phyloP scores from a whole-genome alignment of 2,888 invertebrate species.

The Diaphora mendica region DNA sequence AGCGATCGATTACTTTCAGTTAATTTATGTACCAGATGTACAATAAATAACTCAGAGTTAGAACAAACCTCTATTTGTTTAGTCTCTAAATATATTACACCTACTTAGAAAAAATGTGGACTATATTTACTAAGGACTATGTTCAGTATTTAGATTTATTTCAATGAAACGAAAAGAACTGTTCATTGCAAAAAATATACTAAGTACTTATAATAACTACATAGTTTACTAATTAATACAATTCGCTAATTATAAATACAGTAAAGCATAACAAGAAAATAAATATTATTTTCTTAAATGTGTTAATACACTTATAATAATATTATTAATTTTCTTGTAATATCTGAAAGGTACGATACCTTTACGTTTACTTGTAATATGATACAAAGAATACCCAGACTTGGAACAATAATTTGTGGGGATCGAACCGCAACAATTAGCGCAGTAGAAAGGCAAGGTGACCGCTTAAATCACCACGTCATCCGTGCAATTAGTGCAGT shows the following conservation, averaged over 20 bases:
- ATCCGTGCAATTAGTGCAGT: too few relatives aligned
- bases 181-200: background rate
- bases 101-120: background rate
- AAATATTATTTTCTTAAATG: too few relatives aligned
- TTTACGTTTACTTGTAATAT: background rate
- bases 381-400: too few relatives aligned
- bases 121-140: background rate
- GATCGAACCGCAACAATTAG: too few relatives aligned
- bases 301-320: too few relatives aligned
- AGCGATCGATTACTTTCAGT: conserved; percentile 10
- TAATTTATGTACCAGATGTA: conserved; percentile 8
- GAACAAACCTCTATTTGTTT: background rate
- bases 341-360: background rate
- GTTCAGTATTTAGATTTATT: background rate
- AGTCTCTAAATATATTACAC: background rate
- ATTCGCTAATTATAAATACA: background rate
- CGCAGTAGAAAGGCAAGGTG: too few relatives aligned
- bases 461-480: too few relatives aligned
- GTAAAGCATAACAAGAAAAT: background rate
- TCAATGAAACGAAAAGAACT: background rate
- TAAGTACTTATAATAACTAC: too few relatives aligned
- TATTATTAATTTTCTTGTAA: background rate
- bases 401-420: too few relatives aligned
- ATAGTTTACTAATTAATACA: too few relatives aligned
- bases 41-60: conserved; percentile 3